A percentile compares a stretch with the other conserved stretches of the same genome.
phyloP scores from a whole-genome alignment of 2,797 vertebrate species.

The Sylvilagus floridanus region DNA sequence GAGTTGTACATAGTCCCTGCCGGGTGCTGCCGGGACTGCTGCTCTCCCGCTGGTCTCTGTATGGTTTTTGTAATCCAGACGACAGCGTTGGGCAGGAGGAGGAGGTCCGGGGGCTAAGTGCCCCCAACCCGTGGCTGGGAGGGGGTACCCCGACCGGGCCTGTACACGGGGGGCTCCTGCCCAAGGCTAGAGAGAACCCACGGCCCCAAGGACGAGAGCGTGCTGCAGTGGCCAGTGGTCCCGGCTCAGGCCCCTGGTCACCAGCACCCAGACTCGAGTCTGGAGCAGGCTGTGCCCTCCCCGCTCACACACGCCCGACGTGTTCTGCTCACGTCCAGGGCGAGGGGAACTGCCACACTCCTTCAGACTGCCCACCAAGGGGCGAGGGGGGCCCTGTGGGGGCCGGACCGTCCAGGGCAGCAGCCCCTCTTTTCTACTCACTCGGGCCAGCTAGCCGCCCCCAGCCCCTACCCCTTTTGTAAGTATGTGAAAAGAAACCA shows the following conservation, averaged over 20 bases:
- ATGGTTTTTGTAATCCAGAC: constrained; percentile 70
- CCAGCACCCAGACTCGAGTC: neutral
- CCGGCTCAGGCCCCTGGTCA: neutral
- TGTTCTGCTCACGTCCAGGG: constrained; percentile 51
- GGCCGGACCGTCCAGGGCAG: constrained; percentile 88
- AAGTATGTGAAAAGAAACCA: constrained; percentile 95
- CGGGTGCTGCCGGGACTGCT: constrained; percentile 89
- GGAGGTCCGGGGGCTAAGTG: neutral
- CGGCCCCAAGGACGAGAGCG: neutral
- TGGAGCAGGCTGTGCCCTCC: neutral
- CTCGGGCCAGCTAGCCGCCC: constrained; percentile 86
- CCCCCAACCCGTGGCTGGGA: neutral
- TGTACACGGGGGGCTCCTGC: neutral
- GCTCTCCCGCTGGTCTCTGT: constrained; percentile 85
- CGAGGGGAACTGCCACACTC: constrained; percentile 79
- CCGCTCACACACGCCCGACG: constrained; percentile 3
- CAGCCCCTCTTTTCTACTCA: constrained; percentile 96
- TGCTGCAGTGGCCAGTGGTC: neutral
- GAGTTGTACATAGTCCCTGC: constrained; percentile 92
- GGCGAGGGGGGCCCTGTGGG: constrained; percentile 81
- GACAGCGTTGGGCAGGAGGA: constrained; percentile 69
- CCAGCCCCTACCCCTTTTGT: constrained; percentile 89
- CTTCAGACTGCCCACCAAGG: constrained; percentile 52
- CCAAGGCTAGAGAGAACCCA: neutral
- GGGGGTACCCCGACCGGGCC: neutral